These are phyloP conservation scores for Myrmophylax atrothorax DNA, from an alignment of 2,113 vertebrate genomes.

Conservation along the genomic window DNA sequence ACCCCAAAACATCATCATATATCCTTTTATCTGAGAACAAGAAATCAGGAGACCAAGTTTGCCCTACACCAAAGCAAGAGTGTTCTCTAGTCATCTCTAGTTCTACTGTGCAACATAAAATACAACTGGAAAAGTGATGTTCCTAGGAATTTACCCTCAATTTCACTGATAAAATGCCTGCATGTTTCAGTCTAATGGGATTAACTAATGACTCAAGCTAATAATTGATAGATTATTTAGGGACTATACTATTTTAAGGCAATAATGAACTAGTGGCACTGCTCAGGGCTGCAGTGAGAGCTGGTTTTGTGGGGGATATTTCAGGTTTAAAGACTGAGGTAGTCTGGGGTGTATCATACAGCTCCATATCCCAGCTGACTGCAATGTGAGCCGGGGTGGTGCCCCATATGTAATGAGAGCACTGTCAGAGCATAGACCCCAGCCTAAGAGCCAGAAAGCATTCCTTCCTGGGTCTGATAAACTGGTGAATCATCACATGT, in stretches of 20 bases:
- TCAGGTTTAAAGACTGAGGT: neutral
- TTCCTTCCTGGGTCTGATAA: neutral
- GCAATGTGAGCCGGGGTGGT: neutral
- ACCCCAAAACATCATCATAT: neutral
- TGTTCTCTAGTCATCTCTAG: neutral
- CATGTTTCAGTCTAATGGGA: neutral
- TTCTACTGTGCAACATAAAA: neutral
- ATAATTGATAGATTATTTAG: neutral
- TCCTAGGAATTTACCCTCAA: neutral
- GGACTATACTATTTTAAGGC: neutral
- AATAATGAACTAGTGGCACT: neutral
- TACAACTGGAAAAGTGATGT: neutral
- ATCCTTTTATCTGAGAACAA: neutral
- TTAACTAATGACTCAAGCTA: slow-evolving; percentile 5
- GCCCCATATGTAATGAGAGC: neutral
- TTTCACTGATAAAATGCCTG: neutral
- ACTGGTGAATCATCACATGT: neutral
- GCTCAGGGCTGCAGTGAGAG: neutral
- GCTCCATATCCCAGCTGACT: neutral
- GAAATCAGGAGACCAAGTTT: neutral
- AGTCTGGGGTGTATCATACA: neutral
- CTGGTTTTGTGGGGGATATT: neutral
- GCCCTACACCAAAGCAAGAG: neutral
- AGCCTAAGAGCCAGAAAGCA: neutral
- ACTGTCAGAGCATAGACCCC: neutral